These are phyloP conservation scores for Synergus laeviventris DNA, from an alignment of 2,888 invertebrate species.

Conservation along the genomic window DNA sequence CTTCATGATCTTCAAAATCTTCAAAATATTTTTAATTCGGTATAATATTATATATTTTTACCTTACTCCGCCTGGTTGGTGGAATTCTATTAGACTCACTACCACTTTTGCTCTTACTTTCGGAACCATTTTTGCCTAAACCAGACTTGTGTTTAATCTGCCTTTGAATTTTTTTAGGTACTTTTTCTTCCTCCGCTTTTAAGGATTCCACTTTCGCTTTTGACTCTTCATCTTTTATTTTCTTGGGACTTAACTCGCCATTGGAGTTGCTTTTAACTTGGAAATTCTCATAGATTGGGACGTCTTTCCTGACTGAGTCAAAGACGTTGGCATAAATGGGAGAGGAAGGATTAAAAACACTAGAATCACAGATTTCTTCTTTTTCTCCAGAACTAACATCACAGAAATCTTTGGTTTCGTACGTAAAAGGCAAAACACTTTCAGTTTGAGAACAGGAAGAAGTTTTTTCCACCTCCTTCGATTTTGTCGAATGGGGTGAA, in stretches of 20 bases:
- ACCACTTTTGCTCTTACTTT: conserved; percentile 1
- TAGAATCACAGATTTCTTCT: conserved; percentile 31
- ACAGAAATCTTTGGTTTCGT: conserved; percentile 57
- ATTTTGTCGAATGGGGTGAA: not conserved
- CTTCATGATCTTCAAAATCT: too few relatives aligned
- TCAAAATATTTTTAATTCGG: too few relatives aligned
- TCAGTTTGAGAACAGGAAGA: conserved; percentile 8
- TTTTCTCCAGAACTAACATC: conserved; percentile 48
- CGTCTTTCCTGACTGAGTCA: conserved; percentile 48
- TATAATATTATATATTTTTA: not conserved
- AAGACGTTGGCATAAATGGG: conserved; percentile 65
- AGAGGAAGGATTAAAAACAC: conserved; percentile 9
- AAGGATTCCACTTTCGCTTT: not conserved
- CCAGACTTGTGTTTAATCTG: conserved; percentile 1
- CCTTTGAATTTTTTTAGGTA: not conserved
- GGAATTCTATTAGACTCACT: conserved; percentile 8
- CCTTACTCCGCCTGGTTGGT: conserved; percentile 23
- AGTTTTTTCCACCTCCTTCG: not conserved
- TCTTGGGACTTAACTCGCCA: not conserved
- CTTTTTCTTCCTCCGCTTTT: not conserved
- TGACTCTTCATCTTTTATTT: conserved; percentile 10
- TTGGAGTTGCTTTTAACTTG: conserved; percentile 31
- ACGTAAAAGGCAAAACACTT: conserved; percentile 19
- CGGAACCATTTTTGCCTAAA: not conserved
- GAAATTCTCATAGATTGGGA: conserved; percentile 64